Conservation (phyloP, 2,797 vertebrate species). For the Cheirogaleus major region DNA sequence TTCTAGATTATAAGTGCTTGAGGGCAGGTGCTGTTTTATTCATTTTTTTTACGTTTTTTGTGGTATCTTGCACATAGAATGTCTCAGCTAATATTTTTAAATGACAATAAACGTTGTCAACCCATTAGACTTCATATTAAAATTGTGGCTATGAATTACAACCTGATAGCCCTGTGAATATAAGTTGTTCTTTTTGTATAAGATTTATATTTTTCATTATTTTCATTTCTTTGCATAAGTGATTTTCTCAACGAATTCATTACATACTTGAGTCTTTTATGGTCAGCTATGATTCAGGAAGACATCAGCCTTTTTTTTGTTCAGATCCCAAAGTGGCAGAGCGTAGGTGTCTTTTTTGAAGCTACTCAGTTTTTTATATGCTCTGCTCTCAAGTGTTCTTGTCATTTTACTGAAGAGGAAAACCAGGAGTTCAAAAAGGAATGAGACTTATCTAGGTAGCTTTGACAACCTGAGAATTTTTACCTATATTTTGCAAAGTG, state of each 20-base stretch:
- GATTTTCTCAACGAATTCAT: background rate
- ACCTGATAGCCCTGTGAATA: background rate
- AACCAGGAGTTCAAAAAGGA: background rate
- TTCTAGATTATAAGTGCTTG: background rate
- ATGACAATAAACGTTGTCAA: constrained; percentile 13
- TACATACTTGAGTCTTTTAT: background rate
- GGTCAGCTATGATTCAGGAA: background rate
- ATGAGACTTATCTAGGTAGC: background rate
- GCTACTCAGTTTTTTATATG: background rate
- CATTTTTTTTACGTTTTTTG: background rate
- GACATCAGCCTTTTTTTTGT: background rate
- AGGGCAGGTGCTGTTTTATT: background rate
- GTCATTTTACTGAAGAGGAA: constrained; percentile 23
- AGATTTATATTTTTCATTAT: background rate
- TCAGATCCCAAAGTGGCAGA: background rate
- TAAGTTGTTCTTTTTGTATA: background rate
- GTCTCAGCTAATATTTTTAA: constrained; percentile 8
- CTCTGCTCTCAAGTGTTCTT: background rate
- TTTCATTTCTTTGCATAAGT: background rate
- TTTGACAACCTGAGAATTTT: background rate
- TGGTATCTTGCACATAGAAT: background rate
- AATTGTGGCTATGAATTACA: constrained; percentile 38
- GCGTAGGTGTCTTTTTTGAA: background rate
- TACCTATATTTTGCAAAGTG: background rate
- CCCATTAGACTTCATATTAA: background rate